Base-by-base conservation (phyloP, 2,888 invertebrate genomes). In the Quadriops clusia region DNA sequence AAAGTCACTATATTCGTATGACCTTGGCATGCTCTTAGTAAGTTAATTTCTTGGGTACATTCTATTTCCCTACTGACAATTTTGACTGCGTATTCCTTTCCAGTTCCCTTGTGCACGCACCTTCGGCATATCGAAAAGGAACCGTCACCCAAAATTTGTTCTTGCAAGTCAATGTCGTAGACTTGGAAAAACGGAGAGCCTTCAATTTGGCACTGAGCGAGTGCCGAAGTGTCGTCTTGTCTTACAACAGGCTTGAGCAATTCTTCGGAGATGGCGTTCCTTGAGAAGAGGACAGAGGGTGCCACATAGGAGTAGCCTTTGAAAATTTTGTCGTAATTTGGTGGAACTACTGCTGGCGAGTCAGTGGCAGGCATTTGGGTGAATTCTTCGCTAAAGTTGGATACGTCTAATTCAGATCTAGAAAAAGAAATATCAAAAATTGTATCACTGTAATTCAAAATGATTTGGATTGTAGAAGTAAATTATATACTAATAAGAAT, bases 341-440 rank as follows among this genome's bases (percentile, higher is more conserved):
- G 76, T 20, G 93, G 93, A 32, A 84, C 77, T 37, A 85, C 77
- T 10, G 89, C 87, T 0, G 93, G 93, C 4, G 91, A 90, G 62
- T 94, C 93, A 0, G 85, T 79, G 5, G 91, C 83, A 28, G 77
- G 72, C 78, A 91, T 85, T 48, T 78, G 76, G 0, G 95, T 97
- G 63, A 97, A 97, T 64, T 97, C 95, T 41, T 87, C 87, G 23
- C 93, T 85, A 61, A 97, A 97, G 68, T 97, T 94, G 53, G 87
- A 86, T 8, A 90, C 89, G 63, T 97, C 95, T 38, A 89, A 68
- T 58, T 91, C 90, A 59, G 81, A 73, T 41, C 68, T 66, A 30
- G 9, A 50, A 50, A 23, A 37, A 10, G 32, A 39, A 23, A n/a
- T n/a, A n/a, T n/a, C n/a, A n/a, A n/a, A n/a, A n/a, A n/a, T n/a